These are phyloP conservation scores for Telmatochromis sp. DNA, from an alignment of 2,113 vertebrate species.

Conservation along the genomic window DNA sequence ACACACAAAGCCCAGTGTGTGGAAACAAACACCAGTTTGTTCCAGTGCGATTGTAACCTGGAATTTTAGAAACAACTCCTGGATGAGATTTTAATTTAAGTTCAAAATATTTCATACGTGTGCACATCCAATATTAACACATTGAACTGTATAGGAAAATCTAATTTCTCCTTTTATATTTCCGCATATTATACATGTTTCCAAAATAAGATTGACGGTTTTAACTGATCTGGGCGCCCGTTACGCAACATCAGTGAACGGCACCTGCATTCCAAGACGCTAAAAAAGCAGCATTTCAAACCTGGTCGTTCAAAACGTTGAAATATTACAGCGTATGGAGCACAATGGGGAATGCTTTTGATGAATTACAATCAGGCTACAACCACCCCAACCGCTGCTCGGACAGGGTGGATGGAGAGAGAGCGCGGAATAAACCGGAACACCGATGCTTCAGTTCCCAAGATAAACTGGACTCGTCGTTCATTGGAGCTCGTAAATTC, in stretches of 20 bases:
- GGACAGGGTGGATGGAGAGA: background rate
- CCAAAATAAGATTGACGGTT: background rate
- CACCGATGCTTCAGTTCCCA: background rate
- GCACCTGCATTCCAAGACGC: background rate
- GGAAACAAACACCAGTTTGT: background rate
- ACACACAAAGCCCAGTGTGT: background rate
- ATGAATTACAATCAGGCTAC: background rate
- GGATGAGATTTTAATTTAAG: background rate
- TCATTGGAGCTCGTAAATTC: background rate
- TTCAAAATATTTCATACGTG: fast-evolving
- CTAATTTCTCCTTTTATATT: background rate
- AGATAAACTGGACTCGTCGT: background rate
- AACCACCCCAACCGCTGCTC: background rate
- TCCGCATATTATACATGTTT: background rate
- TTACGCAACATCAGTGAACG: background rate
- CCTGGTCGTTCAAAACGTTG: background rate
- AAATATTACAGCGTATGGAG: background rate
- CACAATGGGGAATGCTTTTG: background rate
- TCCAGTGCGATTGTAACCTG: background rate
- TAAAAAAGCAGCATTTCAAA: background rate
- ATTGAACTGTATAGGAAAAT: background rate
- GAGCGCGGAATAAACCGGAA: background rate
- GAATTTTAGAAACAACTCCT: background rate
- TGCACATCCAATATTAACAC: background rate
- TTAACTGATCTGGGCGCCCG: background rate